Evolutionary conservation across 2,888 invertebrate species (phyloP).

Genomic region (Oscheius myriophilus): DNA sequence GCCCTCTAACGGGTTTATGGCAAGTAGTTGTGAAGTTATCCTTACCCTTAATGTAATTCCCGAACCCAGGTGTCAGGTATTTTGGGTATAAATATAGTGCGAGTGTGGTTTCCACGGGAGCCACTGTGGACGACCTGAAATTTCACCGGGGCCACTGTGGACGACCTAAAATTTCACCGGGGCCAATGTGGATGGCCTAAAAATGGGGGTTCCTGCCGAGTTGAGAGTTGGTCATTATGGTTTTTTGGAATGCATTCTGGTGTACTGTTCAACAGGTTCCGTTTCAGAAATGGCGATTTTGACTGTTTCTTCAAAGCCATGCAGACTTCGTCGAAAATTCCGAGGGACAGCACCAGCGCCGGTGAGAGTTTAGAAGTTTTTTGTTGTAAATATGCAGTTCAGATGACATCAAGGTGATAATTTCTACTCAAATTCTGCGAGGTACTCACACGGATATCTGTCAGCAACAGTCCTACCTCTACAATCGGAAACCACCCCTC

Average conservation of each 20-base stretch:
- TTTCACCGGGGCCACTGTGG: no score
- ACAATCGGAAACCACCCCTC: constrained; percentile 37
- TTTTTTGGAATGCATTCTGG: neutral
- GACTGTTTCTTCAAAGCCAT: constrained; percentile 27
- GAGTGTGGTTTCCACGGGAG: no score
- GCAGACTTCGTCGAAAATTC: constrained; percentile 7
- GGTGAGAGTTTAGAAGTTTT: neutral
- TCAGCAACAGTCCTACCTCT: constrained; percentile 44
- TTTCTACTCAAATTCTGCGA: constrained; percentile 38
- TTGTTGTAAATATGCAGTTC: neutral
- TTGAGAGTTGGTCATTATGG: no score
- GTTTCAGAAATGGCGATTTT: constrained; percentile 36
- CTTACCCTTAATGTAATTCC: no score
- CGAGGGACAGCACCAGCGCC: constrained; percentile 8
- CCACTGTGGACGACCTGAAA: no score
- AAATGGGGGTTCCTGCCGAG: no score
- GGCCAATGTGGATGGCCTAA: no score
- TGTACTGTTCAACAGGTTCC: neutral
- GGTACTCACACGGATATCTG: constrained; percentile 39
- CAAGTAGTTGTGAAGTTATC: no score
- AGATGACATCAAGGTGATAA: constrained; percentile 38
- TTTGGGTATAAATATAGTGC: no score
- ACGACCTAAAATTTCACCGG: no score
- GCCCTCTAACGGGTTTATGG: no score
- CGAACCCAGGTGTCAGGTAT: no score